These are phyloP conservation scores for Ericerus pela DNA, from an alignment of 1,140 invertebrate species.

Conservation along the genomic window DNA sequence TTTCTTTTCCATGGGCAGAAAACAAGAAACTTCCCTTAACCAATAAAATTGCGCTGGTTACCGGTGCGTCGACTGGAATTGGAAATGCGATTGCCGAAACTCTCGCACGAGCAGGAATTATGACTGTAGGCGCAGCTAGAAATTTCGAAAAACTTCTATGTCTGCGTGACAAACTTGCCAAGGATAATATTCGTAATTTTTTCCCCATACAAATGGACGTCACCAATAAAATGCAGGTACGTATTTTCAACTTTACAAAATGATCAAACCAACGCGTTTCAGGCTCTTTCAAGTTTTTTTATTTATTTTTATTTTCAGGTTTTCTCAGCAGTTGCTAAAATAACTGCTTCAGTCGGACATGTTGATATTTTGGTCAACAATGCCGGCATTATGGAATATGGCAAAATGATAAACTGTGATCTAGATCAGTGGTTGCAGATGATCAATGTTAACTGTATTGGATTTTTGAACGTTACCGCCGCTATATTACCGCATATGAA, in stretches of 20 bases:
- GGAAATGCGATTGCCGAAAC: conserved; percentile 21
- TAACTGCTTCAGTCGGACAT: conserved; percentile 21
- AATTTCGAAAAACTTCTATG: conserved; percentile 18
- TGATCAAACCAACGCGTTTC: not conserved
- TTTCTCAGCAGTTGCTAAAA: conserved; percentile 14
- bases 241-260: not conserved
- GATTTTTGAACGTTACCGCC: conserved; percentile 22
- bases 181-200: conserved; percentile 12
- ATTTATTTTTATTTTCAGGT: conserved; percentile 17
- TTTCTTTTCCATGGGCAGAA: not conserved
- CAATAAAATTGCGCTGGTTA: conserved; percentile 24
- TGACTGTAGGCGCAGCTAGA: conserved; percentile 22
- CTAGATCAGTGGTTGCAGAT: conserved; percentile 23
- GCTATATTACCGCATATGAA: conserved; percentile 22
- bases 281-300: not conserved
- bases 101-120: conserved; percentile 21
- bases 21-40: conserved; percentile 3
- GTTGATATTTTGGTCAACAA: conserved; percentile 24
- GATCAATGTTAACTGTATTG: conserved; percentile 23
- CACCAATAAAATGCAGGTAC: conserved; percentile 20
- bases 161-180: conserved; percentile 15
- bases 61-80: conserved; percentile 25
- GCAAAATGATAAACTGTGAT: conserved; percentile 21
- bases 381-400: conserved; percentile 26
- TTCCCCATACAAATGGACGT: conserved; percentile 22